Conservation (phyloP, 2,797 vertebrate genomes). For the Darevskia nairensis region DNA sequence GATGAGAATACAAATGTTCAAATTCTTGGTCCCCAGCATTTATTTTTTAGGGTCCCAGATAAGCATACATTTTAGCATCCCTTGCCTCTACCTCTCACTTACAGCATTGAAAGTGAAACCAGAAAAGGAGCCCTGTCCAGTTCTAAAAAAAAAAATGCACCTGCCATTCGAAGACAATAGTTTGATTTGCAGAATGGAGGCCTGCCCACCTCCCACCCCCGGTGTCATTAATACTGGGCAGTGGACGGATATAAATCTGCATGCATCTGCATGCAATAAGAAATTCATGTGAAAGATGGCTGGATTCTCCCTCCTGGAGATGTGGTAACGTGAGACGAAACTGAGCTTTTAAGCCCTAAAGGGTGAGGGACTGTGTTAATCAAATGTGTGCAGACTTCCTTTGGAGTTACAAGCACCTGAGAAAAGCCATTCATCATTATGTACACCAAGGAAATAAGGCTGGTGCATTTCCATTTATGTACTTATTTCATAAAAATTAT, state of each 20-base stretch:
- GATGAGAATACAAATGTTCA: background rate
- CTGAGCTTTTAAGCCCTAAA: background rate
- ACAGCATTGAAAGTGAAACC: background rate
- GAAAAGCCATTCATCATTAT: background rate
- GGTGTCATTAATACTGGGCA: background rate
- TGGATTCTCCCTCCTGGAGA: background rate
- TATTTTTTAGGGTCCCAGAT: too few relatives aligned
- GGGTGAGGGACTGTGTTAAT: constrained; percentile 12
- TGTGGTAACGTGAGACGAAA: background rate
- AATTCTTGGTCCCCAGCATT: background rate
- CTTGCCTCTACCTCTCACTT: background rate
- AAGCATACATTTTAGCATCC: too few relatives aligned
- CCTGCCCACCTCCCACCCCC: too few relatives aligned
- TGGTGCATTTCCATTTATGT: background rate
- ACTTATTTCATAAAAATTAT: too few relatives aligned
- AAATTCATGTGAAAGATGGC: background rate
- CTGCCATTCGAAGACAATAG: background rate
- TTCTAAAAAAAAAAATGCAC: background rate
- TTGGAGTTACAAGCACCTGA: background rate
- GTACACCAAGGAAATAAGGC: background rate
- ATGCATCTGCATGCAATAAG: background rate
- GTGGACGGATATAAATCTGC: too few relatives aligned
- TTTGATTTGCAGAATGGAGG: background rate
- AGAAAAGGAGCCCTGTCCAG: background rate
- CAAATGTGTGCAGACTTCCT: background rate